A percentile compares a stretch with the other conserved stretches of the same genome.
Evolutionary conservation across 2,797 vertebrate species (phyloP).

Genomic region (Lerista edwardsae): DNA sequence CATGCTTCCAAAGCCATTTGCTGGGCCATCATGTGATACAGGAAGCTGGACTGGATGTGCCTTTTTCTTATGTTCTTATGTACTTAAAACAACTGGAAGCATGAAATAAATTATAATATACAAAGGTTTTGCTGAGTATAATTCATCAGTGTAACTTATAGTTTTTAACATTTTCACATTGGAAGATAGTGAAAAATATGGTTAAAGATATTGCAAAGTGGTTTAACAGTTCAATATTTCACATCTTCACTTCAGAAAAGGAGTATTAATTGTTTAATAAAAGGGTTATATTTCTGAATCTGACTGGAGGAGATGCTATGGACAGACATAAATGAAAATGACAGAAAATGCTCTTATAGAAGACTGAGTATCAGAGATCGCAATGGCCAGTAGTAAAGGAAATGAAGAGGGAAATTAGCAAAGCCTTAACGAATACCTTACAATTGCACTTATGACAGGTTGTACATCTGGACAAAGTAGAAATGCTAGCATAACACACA

Average conservation of each 20-base stretch:
- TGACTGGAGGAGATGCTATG: slow-evolving; percentile 71
- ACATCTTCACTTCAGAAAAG: slow-evolving; percentile 25
- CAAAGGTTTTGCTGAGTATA: no score
- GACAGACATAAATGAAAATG: slow-evolving; percentile 71
- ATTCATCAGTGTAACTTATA: neutral
- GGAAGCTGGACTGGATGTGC: no score
- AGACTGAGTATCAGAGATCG: slow-evolving; percentile 62
- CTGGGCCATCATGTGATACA: no score
- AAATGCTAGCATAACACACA: slow-evolving; percentile 22
- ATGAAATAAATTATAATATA: neutral
- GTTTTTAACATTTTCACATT: neutral
- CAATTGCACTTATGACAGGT: slow-evolving; percentile 51
- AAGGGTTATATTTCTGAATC: slow-evolving; percentile 63
- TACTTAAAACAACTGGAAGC: neutral
- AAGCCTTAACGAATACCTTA: slow-evolving; percentile 49
- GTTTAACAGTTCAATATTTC: slow-evolving; percentile 30
- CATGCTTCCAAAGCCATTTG: no score
- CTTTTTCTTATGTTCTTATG: no score
- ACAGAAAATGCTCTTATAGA: slow-evolving; percentile 70
- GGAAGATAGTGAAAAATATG: slow-evolving; percentile 5
- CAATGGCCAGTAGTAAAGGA: slow-evolving; percentile 58
- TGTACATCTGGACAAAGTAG: slow-evolving; percentile 28
- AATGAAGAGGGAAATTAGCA: slow-evolving; percentile 66
- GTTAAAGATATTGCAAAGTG: slow-evolving; percentile 29
- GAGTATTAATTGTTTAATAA: slow-evolving; percentile 61